Percentiles rank a stretch among this genome's conserved stretches.
phyloP scores from a whole-genome alignment of 1,140 invertebrate species.

The Brachionus rubens region DNA sequence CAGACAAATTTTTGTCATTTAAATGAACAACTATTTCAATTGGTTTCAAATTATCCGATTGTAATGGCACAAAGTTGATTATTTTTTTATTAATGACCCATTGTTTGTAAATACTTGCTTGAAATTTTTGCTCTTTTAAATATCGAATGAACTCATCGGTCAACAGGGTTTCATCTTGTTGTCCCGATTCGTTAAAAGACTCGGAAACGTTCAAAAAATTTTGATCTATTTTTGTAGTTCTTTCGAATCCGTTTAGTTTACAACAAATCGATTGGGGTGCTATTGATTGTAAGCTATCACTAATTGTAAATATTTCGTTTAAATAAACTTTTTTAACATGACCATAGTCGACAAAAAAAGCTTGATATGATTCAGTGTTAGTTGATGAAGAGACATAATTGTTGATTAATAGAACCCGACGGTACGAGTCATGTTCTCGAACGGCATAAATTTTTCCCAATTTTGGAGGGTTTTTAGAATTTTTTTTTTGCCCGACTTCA shows the following conservation, averaged over 20 bases:
- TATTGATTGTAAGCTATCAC: slow-evolving; percentile 1
- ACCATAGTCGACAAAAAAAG: slow-evolving; percentile 34
- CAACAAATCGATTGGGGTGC: slow-evolving; percentile 39
- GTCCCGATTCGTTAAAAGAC: neutral
- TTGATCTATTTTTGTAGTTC: neutral
- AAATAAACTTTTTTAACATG: neutral
- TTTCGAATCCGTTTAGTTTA: neutral
- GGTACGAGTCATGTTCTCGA: neutral
- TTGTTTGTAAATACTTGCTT: slow-evolving; percentile 16
- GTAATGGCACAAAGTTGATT: slow-evolving; percentile 23
- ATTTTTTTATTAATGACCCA: neutral
- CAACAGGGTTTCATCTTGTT: neutral
- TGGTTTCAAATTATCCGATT: slow-evolving; percentile 39
- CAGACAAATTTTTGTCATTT: slow-evolving; percentile 3
- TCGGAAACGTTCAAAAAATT: neutral
- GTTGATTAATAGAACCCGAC: neutral
- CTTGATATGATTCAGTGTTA: neutral
- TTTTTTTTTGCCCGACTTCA: neutral
- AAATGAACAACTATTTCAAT: slow-evolving; percentile 24
- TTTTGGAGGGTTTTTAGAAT: neutral
- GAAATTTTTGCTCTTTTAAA: slow-evolving; percentile 1
- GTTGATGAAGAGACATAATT: neutral
- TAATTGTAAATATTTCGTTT: neutral
- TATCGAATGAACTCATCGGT: neutral
- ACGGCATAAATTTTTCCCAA: slow-evolving; percentile 14